A percentile compares a stretch with the other conserved stretches of the same genome.
These are phyloP conservation scores for Euphydryas editha DNA, from an alignment of 2,888 invertebrate species.

Conservation along the genomic window DNA sequence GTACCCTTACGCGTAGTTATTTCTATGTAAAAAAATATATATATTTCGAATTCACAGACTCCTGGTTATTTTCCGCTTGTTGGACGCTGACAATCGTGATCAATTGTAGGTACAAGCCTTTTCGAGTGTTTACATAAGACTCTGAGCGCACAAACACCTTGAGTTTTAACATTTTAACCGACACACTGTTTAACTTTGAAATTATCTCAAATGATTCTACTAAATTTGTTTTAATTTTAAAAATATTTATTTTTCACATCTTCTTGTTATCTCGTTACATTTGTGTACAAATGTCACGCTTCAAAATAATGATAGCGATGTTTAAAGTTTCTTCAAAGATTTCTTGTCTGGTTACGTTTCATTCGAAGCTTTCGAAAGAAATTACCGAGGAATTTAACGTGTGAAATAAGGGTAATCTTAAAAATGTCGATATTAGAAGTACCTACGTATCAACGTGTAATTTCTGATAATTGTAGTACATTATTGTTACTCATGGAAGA, in stretches of 20 bases:
- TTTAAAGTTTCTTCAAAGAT: neutral
- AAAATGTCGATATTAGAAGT: neutral
- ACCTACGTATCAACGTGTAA: neutral
- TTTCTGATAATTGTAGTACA: neutral
- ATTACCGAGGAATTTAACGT: neutral
- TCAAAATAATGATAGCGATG: neutral
- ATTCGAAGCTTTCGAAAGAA: neutral
- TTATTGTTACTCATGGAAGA: slow-evolving; percentile 10
- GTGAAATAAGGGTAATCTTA: neutral
- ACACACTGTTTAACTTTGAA: slow-evolving; percentile 21
- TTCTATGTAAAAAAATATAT: too few species aligned
- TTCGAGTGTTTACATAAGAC: slow-evolving; percentile 30
- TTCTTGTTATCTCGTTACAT: slow-evolving; percentile 3
- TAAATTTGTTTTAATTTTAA: slow-evolving; percentile 15
- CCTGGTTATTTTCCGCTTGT: slow-evolving; percentile 28
- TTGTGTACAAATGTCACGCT: neutral
- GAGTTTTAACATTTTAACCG: slow-evolving; percentile 15
- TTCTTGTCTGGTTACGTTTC: neutral
- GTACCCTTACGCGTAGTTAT: too few species aligned
- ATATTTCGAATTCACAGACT: slow-evolving; percentile 5
- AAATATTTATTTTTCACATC: slow-evolving; percentile 25
- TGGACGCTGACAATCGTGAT: slow-evolving; percentile 7
- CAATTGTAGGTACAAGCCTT: slow-evolving; percentile 11
- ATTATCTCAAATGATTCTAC: slow-evolving; percentile 18
- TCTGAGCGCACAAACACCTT: slow-evolving; percentile 23